Evolutionary conservation across 2,113 vertebrate species (phyloP).

Genomic region (Daboia siamensis): DNA sequence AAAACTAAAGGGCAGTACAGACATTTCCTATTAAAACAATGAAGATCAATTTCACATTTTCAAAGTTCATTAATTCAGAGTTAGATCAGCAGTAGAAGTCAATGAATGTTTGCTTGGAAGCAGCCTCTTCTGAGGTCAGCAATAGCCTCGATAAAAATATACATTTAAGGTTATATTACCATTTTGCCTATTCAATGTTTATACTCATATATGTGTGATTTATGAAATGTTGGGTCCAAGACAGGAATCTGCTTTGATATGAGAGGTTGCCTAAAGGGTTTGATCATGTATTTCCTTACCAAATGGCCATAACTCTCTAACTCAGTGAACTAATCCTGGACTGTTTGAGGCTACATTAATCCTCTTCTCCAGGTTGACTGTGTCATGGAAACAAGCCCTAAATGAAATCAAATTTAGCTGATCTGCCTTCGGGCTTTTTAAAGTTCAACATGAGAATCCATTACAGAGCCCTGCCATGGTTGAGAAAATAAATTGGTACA

Average conservation of each 20-base stretch:
- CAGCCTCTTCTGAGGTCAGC: neutral
- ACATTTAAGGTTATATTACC: neutral
- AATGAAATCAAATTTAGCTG: neutral
- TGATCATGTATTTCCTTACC: neutral
- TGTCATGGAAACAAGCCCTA: neutral
- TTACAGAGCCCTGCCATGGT: neutral
- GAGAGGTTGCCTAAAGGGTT: neutral
- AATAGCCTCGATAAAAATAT: neutral
- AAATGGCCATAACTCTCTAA: neutral
- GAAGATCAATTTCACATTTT: neutral
- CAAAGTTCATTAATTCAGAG: neutral
- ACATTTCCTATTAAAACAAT: neutral
- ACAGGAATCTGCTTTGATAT: neutral
- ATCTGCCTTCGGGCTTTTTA: neutral
- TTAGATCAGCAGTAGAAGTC: neutral
- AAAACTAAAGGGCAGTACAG: neutral
- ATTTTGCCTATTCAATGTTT: neutral
- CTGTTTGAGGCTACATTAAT: neutral
- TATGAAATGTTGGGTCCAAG: neutral
- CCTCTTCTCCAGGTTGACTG: neutral
- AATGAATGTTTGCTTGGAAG: neutral
- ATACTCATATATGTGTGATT: neutral
- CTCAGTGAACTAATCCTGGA: neutral
- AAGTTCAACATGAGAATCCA: neutral
- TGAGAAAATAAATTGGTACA: neutral